Percentiles rank a stretch among this genome's conserved stretches.
These are phyloP conservation scores for Platysteira castanea DNA, from an alignment of 2,113 vertebrate species.

Conservation along the genomic window DNA sequence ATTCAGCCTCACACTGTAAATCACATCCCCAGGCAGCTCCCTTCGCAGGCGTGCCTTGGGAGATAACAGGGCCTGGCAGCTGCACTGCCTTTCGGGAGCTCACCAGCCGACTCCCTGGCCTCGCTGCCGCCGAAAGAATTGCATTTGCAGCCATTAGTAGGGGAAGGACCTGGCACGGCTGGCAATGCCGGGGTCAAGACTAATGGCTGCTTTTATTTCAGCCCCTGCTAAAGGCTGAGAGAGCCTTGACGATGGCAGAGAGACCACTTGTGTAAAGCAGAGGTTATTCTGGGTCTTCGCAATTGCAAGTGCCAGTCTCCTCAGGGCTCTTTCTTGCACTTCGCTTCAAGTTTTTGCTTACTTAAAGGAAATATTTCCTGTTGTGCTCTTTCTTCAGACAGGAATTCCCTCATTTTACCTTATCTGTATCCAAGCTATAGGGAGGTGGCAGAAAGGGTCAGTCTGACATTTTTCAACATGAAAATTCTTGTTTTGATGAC, in stretches of 20 bases:
- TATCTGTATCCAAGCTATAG: neutral
- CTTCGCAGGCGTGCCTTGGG: neutral
- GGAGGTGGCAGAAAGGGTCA: neutral
- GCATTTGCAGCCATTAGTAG: fast-evolving
- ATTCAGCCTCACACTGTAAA: neutral
- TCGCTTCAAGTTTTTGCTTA: neutral
- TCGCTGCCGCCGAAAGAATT: fast-evolving
- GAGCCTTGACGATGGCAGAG: fast-evolving
- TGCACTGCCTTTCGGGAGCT: neutral
- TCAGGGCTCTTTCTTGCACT: neutral
- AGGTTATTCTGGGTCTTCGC: neutral
- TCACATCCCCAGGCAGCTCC: neutral
- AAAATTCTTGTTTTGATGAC: conserved; percentile 6
- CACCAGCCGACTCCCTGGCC: neutral
- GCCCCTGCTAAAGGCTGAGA: neutral
- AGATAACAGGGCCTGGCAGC: neutral
- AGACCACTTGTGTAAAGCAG: neutral
- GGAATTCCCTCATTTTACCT: neutral
- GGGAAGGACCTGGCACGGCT: neutral
- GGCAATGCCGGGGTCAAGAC: neutral
- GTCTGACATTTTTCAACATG: neutral
- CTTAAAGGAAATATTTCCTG: neutral
- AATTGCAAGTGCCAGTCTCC: neutral
- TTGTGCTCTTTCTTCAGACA: neutral
- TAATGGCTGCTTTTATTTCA: neutral